A percentile compares a stretch with the other conserved stretches of the same genome.
Conservation (phyloP, 2,888 invertebrate species). For the Chirona hameri region DNA sequence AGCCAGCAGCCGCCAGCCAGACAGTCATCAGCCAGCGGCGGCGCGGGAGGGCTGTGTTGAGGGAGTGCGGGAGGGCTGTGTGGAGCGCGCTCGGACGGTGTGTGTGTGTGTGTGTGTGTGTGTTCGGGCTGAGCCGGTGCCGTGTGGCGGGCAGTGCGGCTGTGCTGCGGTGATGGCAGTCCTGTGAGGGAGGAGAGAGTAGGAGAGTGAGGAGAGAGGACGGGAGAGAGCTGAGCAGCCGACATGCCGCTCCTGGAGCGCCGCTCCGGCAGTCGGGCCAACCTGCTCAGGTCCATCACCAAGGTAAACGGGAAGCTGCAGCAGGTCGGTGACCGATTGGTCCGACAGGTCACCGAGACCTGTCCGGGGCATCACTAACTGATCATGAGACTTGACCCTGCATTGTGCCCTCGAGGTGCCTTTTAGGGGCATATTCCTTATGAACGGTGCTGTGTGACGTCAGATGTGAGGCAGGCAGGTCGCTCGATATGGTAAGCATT, state of each 20-base stretch:
- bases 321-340: too few species aligned
- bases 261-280: neutral
- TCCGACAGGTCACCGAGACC: too few species aligned
- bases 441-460: too few species aligned
- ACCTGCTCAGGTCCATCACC: neutral
- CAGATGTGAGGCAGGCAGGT: too few species aligned
- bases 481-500: too few species aligned
- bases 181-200: neutral
- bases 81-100: neutral
- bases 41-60: neutral
- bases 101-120: neutral
- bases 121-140: neutral
- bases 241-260: conserved; percentile 12
- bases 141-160: neutral
- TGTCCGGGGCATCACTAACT: too few species aligned
- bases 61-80: neutral
- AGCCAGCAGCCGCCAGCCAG: neutral
- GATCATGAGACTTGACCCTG: too few species aligned
- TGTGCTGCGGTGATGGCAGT: neutral
- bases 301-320: neutral
- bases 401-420: too few species aligned
- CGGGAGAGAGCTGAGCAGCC: neutral
- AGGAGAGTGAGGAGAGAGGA: too few species aligned
- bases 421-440: too few species aligned
- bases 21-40: neutral